These are phyloP conservation scores for Euleptes europaea DNA, from an alignment of 2,113 vertebrate species.

Conservation along the genomic window DNA sequence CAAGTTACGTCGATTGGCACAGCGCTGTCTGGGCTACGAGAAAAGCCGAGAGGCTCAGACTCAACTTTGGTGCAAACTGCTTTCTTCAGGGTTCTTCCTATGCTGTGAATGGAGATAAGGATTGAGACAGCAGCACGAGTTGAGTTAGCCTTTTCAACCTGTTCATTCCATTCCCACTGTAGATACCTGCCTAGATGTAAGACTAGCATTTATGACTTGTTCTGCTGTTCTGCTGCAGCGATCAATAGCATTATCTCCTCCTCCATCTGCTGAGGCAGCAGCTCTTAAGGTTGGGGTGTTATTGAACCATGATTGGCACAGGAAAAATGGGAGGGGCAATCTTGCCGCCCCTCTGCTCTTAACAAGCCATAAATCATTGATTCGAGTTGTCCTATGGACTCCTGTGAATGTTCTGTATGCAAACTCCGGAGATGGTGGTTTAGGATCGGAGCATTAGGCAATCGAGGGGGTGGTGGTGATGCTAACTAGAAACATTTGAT, in stretches of 20 bases:
- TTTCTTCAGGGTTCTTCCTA: not conserved
- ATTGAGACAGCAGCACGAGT: not conserved
- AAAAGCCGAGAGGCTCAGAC: not conserved
- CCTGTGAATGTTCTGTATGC: not conserved
- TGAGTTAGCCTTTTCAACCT: not conserved
- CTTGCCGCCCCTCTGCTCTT: not conserved
- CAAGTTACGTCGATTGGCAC: conserved; percentile 5
- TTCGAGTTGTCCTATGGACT: not conserved
- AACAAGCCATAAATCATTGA: conserved; percentile 1
- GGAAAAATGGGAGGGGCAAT: not conserved
- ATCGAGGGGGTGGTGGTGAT: no score
- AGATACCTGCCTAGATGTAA: not conserved
- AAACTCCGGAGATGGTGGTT: not conserved
- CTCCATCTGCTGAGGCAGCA: not conserved
- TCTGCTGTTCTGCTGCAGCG: not conserved
- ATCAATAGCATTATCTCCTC: not conserved
- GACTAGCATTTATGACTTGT: not conserved
- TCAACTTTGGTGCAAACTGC: not conserved
- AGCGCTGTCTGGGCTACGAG: not conserved
- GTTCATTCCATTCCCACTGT: not conserved
- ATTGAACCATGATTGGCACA: not conserved
- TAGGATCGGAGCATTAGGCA: not conserved
- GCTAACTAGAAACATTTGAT: no score
- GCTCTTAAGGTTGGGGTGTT: conserved; percentile 1
- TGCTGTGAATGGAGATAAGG: not conserved